Percentiles rank a stretch among this genome's conserved stretches.
Conservation (phyloP, 2,888 invertebrate species). For the Rhamphomyia laevipes region DNA sequence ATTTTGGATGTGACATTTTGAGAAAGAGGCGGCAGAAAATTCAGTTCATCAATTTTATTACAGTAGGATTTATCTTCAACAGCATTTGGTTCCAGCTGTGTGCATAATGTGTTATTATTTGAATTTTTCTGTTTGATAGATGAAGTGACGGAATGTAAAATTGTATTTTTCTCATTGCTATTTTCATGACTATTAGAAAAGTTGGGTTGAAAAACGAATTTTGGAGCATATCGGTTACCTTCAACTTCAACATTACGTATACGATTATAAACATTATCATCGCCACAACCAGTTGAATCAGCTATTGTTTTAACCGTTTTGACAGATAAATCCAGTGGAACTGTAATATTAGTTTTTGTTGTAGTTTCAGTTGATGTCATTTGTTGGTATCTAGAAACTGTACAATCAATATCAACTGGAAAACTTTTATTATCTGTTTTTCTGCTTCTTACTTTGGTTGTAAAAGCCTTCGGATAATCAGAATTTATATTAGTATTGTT, state of each 20-base stretch:
- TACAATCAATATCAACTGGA: background rate
- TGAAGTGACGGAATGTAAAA: too few relatives aligned
- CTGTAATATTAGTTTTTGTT: constrained; percentile 32
- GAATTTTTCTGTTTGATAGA: too few relatives aligned
- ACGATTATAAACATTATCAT: constrained; percentile 23
- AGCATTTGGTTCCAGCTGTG: too few relatives aligned
- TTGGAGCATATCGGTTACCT: constrained; percentile 43
- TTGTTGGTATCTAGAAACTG: constrained; percentile 1
- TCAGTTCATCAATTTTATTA: too few relatives aligned
- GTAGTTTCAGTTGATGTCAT: constrained; percentile 8
- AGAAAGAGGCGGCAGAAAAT: too few relatives aligned
- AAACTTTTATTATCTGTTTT: background rate
- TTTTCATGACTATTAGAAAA: constrained; percentile 36
- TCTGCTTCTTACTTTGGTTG: constrained; percentile 4
- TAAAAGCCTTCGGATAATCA: constrained; percentile 6
- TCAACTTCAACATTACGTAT: constrained; percentile 11
- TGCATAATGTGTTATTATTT: too few relatives aligned
- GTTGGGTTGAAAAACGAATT: constrained; percentile 69
- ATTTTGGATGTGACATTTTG: too few relatives aligned
- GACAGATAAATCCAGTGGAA: constrained; percentile 73
- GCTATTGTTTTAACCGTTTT: constrained; percentile 81
- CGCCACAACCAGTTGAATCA: constrained; percentile 70
- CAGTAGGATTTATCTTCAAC: too few relatives aligned
- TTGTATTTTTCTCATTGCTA: too few relatives aligned
- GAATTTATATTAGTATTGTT: background rate